A percentile compares a stretch with the other conserved stretches of the same genome.
phyloP scores from a whole-genome alignment of 2,113 vertebrate genomes.

The Todiramphus saurophagus region DNA sequence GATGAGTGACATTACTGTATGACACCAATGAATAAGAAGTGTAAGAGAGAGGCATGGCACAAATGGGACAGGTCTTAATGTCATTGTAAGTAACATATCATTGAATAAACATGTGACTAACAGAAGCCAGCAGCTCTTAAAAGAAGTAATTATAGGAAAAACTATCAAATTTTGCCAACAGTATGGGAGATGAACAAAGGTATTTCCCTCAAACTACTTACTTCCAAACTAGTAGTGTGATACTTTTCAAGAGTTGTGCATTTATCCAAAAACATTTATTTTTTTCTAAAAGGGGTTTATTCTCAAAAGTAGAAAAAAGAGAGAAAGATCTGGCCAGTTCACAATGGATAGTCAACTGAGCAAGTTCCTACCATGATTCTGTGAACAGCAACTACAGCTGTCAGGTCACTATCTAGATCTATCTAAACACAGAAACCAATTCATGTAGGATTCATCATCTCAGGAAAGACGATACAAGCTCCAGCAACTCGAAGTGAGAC shows the following conservation, averaged over 20 bases:
- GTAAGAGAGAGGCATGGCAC: neutral
- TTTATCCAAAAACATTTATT: neutral
- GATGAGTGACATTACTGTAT: neutral
- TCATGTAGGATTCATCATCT: neutral
- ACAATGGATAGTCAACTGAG: neutral
- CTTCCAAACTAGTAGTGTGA: neutral
- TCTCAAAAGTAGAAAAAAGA: neutral
- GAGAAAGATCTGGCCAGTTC: neutral
- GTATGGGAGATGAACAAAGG: neutral
- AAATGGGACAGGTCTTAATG: neutral
- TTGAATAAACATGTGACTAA: neutral
- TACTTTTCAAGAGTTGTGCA: neutral
- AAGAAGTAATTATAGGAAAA: neutral
- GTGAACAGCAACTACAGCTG: neutral
- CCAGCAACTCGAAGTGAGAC: neutral
- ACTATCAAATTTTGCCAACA: neutral
- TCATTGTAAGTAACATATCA: neutral
- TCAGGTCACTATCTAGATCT: neutral
- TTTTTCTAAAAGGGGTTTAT: neutral
- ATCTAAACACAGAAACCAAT: neutral
- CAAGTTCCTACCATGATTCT: neutral
- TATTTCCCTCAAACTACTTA: neutral
- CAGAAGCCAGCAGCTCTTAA: neutral
- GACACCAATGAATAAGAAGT: neutral
- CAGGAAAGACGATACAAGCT: neutral